phyloP scores from a whole-genome alignment of 2,888 invertebrate genomes.

The Cryptops parisi region DNA sequence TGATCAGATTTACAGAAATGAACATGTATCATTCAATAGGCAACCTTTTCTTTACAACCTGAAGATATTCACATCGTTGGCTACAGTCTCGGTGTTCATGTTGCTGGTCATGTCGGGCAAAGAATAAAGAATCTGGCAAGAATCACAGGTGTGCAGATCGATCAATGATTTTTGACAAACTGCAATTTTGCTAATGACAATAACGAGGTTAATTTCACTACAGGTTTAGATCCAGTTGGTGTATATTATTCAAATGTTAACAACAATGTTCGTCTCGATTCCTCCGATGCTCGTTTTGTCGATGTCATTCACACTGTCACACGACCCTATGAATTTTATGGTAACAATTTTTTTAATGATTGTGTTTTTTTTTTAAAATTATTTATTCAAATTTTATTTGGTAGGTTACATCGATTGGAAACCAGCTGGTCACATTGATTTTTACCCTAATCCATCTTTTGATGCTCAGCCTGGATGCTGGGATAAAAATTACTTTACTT shows the following conservation, averaged over 20 bases:
- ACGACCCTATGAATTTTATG: background rate
- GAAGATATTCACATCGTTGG: constrained; percentile 56
- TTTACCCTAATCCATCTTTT: no score
- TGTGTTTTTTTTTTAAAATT: background rate
- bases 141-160: constrained; percentile 61
- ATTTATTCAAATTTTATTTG: background rate
- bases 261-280: background rate
- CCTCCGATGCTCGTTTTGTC: background rate
- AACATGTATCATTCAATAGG: no score
- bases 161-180: no score
- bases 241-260: background rate
- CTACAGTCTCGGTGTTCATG: constrained; percentile 63
- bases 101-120: constrained; percentile 63
- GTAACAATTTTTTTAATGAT: background rate
- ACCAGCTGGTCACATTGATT: constrained; percentile 20
- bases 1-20: no score
- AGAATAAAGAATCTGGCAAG: constrained; percentile 49
- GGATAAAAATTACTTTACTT: no score
- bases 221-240: background rate
- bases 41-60: background rate
- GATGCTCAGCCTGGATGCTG: no score
- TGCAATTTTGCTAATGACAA: no score
- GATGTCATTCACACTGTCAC: background rate
- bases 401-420: constrained; percentile 28
- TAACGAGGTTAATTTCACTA: no score